phyloP scores from a whole-genome alignment of 2,888 invertebrate genomes.

The Xestoiulus laeticollis region DNA sequence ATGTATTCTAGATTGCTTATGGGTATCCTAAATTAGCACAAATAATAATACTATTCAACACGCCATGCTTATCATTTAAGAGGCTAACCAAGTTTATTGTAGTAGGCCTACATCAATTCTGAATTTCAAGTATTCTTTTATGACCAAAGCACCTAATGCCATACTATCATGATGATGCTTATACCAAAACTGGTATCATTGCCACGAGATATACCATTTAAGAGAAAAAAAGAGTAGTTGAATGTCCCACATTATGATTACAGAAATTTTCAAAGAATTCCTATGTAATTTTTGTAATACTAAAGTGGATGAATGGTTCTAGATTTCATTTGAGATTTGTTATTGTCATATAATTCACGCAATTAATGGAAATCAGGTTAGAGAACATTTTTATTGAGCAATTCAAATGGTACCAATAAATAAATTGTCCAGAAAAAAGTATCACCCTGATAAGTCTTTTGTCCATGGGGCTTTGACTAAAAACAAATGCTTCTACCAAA shows the following conservation, averaged over 20 bases:
- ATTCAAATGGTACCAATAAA: slow-evolving; percentile 23
- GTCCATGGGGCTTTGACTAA: background rate
- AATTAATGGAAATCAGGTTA: slow-evolving; percentile 35
- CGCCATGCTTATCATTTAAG: too few species aligned
- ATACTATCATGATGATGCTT: too few species aligned
- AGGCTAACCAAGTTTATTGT: too few species aligned
- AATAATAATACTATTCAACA: too few species aligned
- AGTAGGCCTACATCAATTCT: too few species aligned
- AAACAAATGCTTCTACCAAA: background rate
- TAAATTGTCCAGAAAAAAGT: background rate
- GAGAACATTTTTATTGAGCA: background rate
- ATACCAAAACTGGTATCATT: background rate
- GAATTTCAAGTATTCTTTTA: too few species aligned
- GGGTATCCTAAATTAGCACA: too few species aligned
- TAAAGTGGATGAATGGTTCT: background rate
- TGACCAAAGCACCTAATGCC: too few species aligned
- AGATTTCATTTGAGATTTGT: background rate
- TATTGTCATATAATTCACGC: slow-evolving; percentile 30
- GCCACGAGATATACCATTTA: background rate
- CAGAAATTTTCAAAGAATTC: background rate
- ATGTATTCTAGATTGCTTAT: too few species aligned
- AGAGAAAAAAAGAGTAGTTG: background rate
- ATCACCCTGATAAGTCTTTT: background rate
- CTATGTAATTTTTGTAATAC: background rate
- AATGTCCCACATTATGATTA: slow-evolving; percentile 18